Percentiles rank a stretch among this genome's conserved stretches.
Evolutionary conservation across 2,888 invertebrate genomes (phyloP).

Genomic region (Coenonympha glycerion): DNA sequence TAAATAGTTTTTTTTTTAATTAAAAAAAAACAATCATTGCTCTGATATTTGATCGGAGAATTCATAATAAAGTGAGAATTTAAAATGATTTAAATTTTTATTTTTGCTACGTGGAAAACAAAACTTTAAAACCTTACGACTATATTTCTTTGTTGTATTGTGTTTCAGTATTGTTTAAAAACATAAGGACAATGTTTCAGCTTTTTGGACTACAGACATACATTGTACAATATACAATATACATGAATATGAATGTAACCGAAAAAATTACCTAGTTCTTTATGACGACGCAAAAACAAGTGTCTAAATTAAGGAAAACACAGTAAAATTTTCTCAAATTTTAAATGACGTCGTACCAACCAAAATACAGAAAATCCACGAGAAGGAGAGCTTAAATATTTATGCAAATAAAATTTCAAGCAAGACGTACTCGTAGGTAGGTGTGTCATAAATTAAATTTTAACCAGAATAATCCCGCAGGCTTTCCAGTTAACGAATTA

Average conservation of each 20-base stretch:
- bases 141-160: too few species aligned
- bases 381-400: conserved; percentile 14
- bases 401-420: conserved; percentile 18
- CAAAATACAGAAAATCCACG: neutral
- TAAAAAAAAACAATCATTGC: conserved; percentile 6
- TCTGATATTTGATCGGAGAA: neutral
- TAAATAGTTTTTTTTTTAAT: conserved; percentile 9
- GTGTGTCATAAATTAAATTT: conserved; percentile 27
- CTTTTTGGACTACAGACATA: too few species aligned
- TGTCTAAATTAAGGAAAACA: too few species aligned
- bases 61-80: neutral
- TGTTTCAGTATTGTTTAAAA: too few species aligned
- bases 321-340: neutral
- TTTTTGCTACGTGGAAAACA: neutral
- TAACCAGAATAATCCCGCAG: conserved; percentile 25
- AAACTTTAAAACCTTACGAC: too few species aligned
- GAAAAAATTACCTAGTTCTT: too few species aligned
- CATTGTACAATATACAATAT: too few species aligned
- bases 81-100: neutral
- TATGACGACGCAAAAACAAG: too few species aligned
- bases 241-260: too few species aligned
- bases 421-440: too few species aligned
- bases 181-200: too few species aligned
- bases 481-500: conserved; percentile 26
- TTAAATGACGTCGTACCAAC: neutral